phyloP scores from a whole-genome alignment of 2,113 vertebrate genomes.

The Corythoichthys intestinalis region DNA sequence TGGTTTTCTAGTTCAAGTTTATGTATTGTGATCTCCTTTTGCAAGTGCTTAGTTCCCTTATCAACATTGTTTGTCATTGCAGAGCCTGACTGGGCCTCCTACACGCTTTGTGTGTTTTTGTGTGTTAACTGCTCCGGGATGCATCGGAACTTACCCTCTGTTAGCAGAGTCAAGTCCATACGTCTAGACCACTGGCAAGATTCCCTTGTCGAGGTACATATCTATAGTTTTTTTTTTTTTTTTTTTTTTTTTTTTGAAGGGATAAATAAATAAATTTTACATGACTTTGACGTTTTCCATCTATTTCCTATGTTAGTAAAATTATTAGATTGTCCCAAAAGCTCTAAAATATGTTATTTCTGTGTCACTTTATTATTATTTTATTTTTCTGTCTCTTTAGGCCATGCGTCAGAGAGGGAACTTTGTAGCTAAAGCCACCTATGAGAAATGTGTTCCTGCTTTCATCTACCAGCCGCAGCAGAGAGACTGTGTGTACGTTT shows the following conservation, averaged over 20 bases:
- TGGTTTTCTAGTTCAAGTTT: not conserved
- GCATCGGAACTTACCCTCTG: conserved; percentile 80
- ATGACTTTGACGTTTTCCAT: not conserved
- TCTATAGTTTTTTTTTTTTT: conserved; percentile 36
- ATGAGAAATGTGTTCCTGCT: conserved; percentile 80
- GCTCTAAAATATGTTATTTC: not conserved
- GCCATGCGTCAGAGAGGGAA: conserved; percentile 84
- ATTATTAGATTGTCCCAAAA: not conserved
- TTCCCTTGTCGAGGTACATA: conserved; percentile 78
- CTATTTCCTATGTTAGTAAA: not conserved
- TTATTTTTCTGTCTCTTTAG: conserved; percentile 59
- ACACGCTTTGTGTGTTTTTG: conserved; percentile 85
- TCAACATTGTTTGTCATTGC: conserved; percentile 16
- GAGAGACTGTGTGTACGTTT: conserved; percentile 79
- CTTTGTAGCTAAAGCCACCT: conserved; percentile 73
- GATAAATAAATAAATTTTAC: not conserved
- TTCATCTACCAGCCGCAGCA: conserved; percentile 83
- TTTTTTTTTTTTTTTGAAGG: not conserved
- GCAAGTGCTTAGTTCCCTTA: not conserved
- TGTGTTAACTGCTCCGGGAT: conserved; percentile 88
- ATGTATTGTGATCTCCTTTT: too few species aligned
- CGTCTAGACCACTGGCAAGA: conserved; percentile 88
- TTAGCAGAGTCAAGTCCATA: conserved; percentile 89
- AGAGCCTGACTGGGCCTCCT: conserved; percentile 93
- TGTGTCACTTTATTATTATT: not conserved